Evolutionary conservation across 2,888 invertebrate genomes (phyloP), one percentile per base, ranked within the genome.

Genomic region (Cataglyphis rosenhaueri): DNA sequence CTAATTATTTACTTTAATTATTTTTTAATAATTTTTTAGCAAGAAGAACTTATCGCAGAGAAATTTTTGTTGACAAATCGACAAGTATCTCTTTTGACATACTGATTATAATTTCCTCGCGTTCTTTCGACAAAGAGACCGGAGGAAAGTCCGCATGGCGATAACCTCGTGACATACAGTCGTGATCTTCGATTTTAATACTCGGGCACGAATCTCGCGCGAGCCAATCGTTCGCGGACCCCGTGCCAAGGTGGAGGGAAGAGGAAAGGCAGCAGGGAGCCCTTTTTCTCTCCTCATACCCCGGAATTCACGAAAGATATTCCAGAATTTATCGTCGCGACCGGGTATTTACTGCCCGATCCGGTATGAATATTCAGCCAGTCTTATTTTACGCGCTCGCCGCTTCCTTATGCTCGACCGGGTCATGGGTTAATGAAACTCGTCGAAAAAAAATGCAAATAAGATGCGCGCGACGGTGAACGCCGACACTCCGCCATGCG

Each of bases 351-450:
- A 92, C 90, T 75, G 87, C 87, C 87, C 81, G 74, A 71, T 52
- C 65, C 82, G 84, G 87, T 91, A 92, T 93, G 92, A 93, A 94
- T 94, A 94, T 94, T 93, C 92, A 92, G 86, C 81, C 83, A 87
- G 86, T 85, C 92, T 92, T 92, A 92, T 92, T 92, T 92, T 91
- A 92, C 92, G 92, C 90, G 92, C 89, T 88, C 90, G 88, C 85
- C 89, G 92, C 91, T 93, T 93, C 92, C 92, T 92, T 87, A 89
- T 92, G 86, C 85, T 25, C 84, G 84, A 9, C 25, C 66, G 64
- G 75, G 93, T 93, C 92, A 91, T 85, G 91, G 94, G 94, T 94
- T 94, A 94, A 94, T 93, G 93, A 94, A 94, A 94, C 92, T 91
- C 92, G 89, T 88, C 84, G 90, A 91, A 91, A 92, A 92, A 92